Conservation (phyloP, 1,140 invertebrate species). For the Microplitis demolitor region DNA sequence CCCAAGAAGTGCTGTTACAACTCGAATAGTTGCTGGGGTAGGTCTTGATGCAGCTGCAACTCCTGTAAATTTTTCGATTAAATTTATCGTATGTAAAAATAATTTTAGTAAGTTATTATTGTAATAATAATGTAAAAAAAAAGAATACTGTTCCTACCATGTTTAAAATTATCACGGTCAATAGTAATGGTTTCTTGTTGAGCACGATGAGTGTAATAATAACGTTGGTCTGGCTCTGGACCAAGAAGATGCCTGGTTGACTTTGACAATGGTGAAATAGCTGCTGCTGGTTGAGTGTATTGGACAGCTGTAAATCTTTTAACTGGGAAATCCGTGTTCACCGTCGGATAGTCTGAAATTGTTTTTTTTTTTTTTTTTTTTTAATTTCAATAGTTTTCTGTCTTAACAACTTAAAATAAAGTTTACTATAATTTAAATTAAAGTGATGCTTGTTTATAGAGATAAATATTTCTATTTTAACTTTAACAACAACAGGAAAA, state of each 20-base stretch:
- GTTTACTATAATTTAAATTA: not conserved
- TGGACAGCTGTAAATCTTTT: slow-evolving; percentile 77
- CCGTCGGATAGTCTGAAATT: slow-evolving; percentile 57
- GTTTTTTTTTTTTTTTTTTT: slow-evolving; percentile 36
- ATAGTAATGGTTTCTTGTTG: slow-evolving; percentile 68
- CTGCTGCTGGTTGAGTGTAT: slow-evolving; percentile 79
- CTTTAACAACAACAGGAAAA: no score
- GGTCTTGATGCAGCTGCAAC: slow-evolving; percentile 63
- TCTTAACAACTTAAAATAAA: not conserved
- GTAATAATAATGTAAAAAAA: not conserved
- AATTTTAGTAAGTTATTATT: not conserved
- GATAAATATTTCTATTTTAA: no score
- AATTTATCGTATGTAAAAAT: not conserved
- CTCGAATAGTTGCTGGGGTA: slow-evolving; percentile 72
- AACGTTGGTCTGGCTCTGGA: slow-evolving; percentile 72
- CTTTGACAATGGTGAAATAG: slow-evolving; percentile 76
- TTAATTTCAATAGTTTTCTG: slow-evolving; percentile 8
- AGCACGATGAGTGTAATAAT: slow-evolving; percentile 69
- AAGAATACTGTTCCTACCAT: slow-evolving; percentile 43
- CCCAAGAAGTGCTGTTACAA: slow-evolving; percentile 74
- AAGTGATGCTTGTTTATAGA: not conserved
- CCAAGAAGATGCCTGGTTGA: slow-evolving; percentile 79
- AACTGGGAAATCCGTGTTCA: slow-evolving; percentile 73
- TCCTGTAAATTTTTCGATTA: slow-evolving; percentile 30
- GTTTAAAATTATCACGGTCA: slow-evolving; percentile 62